Evolutionary conservation across 2,888 invertebrate species (phyloP).

Genomic region (Drosophila putrida): DNA sequence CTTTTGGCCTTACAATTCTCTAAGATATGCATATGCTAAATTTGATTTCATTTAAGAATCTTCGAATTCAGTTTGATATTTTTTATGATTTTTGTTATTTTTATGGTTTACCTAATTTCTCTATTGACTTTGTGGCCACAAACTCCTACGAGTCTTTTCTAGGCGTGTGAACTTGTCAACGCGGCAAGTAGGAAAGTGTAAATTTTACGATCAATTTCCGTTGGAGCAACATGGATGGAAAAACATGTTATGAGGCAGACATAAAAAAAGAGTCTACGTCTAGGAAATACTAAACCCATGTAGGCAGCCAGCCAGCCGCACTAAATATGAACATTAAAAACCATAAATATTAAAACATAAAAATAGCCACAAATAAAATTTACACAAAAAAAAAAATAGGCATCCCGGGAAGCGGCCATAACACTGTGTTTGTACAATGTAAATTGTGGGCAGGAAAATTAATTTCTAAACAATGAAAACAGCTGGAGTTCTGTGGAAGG

Average conservation of each 20-base stretch:
- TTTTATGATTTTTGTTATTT: constrained; percentile 8
- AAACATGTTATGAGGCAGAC: constrained; percentile 45
- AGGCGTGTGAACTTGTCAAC: constrained; percentile 62
- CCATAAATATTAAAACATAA: constrained; percentile 77
- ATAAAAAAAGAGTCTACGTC: constrained; percentile 29
- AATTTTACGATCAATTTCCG: constrained; percentile 72
- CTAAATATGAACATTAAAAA: constrained; percentile 74
- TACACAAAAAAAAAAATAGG: background rate
- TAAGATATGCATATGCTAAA: too few relatives aligned
- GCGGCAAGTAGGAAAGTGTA: constrained; percentile 37
- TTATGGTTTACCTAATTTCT: constrained; percentile 16
- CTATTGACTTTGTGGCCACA: constrained; percentile 3
- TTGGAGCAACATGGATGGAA: constrained; percentile 31
- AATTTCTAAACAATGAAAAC: constrained; percentile 67
- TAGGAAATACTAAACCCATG: constrained; percentile 52
- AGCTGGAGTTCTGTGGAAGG: constrained; percentile 67
- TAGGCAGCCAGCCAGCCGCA: constrained; percentile 52
- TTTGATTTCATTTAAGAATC: background rate
- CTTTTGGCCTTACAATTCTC: too few relatives aligned
- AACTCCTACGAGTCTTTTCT: constrained; percentile 7
- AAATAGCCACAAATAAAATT: constrained; percentile 56
- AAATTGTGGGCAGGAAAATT: constrained; percentile 55
- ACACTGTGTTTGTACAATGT: constrained; percentile 41
- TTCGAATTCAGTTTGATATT: background rate
- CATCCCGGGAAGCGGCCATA: constrained; percentile 20